Percentiles rank a stretch among this genome's conserved stretches.
These are phyloP conservation scores for Boleophthalmus pectinirostris DNA, from an alignment of 2,113 vertebrate species.

Conservation along the genomic window DNA sequence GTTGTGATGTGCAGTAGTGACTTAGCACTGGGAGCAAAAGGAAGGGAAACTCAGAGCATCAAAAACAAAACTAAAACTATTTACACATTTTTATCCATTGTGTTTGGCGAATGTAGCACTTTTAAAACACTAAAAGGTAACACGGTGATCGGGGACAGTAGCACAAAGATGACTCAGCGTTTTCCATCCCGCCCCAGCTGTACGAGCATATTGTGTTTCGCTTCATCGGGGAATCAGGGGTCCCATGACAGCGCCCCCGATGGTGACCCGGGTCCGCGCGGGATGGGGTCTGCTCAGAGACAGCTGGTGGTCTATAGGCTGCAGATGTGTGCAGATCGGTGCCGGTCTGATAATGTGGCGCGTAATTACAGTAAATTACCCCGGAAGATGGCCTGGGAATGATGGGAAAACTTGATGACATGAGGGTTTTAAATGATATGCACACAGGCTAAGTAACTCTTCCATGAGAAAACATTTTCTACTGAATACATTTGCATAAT, in stretches of 20 bases:
- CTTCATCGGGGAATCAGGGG: conserved; percentile 61
- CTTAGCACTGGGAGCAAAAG: no score
- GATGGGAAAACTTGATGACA: conserved; percentile 1
- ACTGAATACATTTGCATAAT: neutral
- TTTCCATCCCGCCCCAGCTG: conserved; percentile 68
- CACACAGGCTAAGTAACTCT: neutral
- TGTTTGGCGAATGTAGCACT: no score
- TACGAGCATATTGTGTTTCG: conserved; percentile 63
- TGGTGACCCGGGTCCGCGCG: conserved; percentile 43
- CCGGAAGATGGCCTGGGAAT: neutral
- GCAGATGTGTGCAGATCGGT: conserved; percentile 40
- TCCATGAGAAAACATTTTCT: neutral
- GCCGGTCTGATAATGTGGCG: conserved; percentile 15
- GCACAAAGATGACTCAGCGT: conserved; percentile 44
- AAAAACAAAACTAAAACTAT: no score
- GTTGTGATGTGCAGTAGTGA: no score
- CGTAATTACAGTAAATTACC: conserved; percentile 10
- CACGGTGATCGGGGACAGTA: no score
- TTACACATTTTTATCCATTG: no score
- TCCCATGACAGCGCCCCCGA: conserved; percentile 48
- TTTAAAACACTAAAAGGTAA: no score
- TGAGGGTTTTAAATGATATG: neutral
- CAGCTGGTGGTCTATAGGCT: conserved; percentile 39
- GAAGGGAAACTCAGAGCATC: no score
- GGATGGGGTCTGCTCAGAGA: conserved; percentile 18